Percentiles rank a stretch among this genome's conserved stretches.
Conservation (phyloP, 2,888 invertebrate genomes). For the Mesorhabditis spiculigera region DNA sequence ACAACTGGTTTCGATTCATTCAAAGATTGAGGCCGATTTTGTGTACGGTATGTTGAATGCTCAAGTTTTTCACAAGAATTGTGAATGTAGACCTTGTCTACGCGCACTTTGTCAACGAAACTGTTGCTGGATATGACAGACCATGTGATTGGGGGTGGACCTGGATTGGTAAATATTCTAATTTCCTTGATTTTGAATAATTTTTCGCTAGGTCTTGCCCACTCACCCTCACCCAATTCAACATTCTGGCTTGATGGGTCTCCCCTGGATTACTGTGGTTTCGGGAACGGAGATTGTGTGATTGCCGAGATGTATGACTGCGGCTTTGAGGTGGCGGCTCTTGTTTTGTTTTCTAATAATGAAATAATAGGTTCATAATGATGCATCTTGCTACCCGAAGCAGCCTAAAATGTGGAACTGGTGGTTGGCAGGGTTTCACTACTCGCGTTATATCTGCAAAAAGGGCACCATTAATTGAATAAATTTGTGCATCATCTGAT, state of each 20-base stretch:
- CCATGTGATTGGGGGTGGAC: neutral
- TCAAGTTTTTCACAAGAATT: too few species aligned
- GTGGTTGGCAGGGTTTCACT: slow-evolving; percentile 1
- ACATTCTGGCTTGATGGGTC: neutral
- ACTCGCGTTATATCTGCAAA: neutral
- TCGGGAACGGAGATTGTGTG: neutral
- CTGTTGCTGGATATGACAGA: neutral
- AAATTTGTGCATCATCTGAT: too few species aligned
- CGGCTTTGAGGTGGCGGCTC: neutral
- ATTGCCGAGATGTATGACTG: slow-evolving; percentile 6
- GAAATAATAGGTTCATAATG: neutral
- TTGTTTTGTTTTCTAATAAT: neutral
- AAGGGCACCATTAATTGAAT: neutral
- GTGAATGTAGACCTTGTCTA: neutral
- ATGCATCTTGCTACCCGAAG: slow-evolving; percentile 2
- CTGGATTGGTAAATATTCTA: neutral
- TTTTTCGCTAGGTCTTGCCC: neutral
- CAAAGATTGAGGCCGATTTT: neutral
- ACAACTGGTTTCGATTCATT: slow-evolving; percentile 4
- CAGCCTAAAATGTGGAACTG: neutral
- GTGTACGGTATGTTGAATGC: too few species aligned
- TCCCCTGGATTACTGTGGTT: slow-evolving; percentile 4
- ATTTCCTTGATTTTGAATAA: neutral
- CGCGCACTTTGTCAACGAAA: slow-evolving; percentile 1
- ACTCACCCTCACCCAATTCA: neutral